A percentile compares a stretch with the other conserved stretches of the same genome.
phyloP scores from a whole-genome alignment of 1,140 invertebrate genomes.

The Drosophila burlai region DNA sequence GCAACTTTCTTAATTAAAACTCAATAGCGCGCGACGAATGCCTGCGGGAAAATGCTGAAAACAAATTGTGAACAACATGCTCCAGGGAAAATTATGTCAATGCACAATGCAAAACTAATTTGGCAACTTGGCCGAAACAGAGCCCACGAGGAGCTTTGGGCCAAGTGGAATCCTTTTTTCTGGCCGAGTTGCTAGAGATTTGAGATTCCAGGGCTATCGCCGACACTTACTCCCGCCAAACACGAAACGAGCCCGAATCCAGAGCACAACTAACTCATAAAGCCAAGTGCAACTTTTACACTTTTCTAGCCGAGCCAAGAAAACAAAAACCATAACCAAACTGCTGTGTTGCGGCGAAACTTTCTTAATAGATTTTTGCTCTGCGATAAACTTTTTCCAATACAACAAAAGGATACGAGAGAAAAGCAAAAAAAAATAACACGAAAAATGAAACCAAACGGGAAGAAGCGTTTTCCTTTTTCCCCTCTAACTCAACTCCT shows the following conservation, averaged over 20 bases:
- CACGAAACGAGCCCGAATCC: conserved; percentile 15
- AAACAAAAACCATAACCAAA: conserved; percentile 68
- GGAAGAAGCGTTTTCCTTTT: conserved; percentile 28
- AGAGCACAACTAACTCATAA: conserved; percentile 65
- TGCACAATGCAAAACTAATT: conserved; percentile 63
- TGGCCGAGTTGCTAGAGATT: conserved; percentile 5
- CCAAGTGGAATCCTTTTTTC: conserved; percentile 49
- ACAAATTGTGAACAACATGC: conserved; percentile 59
- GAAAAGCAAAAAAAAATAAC: conserved; percentile 3
- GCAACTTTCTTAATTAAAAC: conserved; percentile 82
- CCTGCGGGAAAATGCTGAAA: conserved; percentile 46
- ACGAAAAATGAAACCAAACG: conserved; percentile 24
- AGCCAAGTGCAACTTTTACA: conserved; percentile 73
- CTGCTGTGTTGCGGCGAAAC: conserved; percentile 78
- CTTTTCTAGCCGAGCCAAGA: conserved; percentile 52
- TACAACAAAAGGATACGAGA: conserved; percentile 25
- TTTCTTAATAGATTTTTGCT: conserved; percentile 82
- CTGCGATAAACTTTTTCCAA: conserved; percentile 74
- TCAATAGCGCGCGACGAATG: conserved; percentile 60
- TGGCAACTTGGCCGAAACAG: conserved; percentile 38
- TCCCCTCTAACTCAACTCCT: conserved; percentile 24
- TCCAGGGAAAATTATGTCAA: conserved; percentile 53
- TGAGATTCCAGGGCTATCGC: conserved; percentile 56
- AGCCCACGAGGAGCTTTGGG: conserved; percentile 11
- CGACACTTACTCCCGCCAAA: conserved; percentile 48